A percentile compares a stretch with the other conserved stretches of the same genome.
These are phyloP conservation scores for Leptinotarsa rubiginosa DNA, from an alignment of 2,888 invertebrate genomes.

Conservation along the genomic window DNA sequence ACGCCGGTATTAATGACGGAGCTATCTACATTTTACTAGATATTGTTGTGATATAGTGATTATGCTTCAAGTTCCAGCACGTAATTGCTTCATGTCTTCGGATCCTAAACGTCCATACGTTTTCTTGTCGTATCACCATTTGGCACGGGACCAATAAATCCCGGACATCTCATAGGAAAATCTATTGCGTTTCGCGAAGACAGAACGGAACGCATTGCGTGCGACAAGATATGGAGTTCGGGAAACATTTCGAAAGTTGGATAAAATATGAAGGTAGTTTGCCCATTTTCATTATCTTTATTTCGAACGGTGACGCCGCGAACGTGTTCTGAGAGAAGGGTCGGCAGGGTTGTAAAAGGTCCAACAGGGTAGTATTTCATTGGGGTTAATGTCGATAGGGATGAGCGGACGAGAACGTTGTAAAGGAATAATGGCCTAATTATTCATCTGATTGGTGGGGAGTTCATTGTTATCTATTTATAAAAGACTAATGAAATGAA, in stretches of 20 bases:
- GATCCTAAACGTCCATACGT: background rate
- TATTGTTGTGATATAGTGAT: too few relatives aligned
- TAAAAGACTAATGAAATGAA: background rate
- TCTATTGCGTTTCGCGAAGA: background rate
- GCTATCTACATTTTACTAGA: too few relatives aligned
- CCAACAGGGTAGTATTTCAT: conserved; percentile 10
- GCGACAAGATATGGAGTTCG: conserved; percentile 7
- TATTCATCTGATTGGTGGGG: conserved; percentile 1
- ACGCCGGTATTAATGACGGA: too few relatives aligned
- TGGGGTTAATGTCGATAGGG: background rate
- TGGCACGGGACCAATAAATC: conserved; percentile 6
- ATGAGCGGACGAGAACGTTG: background rate
- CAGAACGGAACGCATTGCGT: conserved; percentile 8
- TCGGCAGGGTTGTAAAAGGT: background rate
- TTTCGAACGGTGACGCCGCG: background rate
- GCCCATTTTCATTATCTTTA: conserved; percentile 18
- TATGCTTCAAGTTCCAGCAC: too few relatives aligned
- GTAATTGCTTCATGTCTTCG: too few relatives aligned
- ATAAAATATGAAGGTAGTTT: conserved; percentile 19
- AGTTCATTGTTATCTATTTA: background rate
- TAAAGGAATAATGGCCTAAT: background rate
- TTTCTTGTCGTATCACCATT: background rate
- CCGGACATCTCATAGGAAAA: background rate
- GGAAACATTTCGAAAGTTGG: conserved; percentile 15
- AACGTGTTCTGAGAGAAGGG: conserved; percentile 7